Evolutionary conservation across 1,140 invertebrate genomes (phyloP).

Genomic region (Leucophenga varia): DNA sequence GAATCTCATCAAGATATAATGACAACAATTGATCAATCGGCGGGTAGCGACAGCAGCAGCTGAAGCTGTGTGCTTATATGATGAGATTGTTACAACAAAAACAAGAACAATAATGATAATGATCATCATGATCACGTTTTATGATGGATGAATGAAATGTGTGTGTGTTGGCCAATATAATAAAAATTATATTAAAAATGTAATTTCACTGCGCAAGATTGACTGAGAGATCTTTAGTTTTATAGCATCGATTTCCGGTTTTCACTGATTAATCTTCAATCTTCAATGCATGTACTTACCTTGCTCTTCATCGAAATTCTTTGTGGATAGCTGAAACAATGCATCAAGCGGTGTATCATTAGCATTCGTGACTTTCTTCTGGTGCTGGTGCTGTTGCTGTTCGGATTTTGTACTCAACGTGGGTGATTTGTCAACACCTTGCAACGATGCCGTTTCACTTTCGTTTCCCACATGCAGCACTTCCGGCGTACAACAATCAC

Average conservation of each 20-base stretch:
- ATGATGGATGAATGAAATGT: neutral
- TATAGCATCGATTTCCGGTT: no score
- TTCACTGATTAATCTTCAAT: no score
- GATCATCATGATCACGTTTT: neutral
- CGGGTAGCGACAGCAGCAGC: no score
- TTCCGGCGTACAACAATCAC: constrained; percentile 68
- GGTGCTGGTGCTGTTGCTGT: constrained; percentile 19
- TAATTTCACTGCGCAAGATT: constrained; percentile 39
- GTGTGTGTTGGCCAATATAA: constrained; percentile 12
- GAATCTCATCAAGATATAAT: constrained; percentile 54
- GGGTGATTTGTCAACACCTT: neutral
- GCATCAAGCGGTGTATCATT: constrained; percentile 87
- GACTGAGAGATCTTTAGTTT: neutral
- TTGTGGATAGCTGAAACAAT: constrained; percentile 95
- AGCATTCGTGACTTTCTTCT: constrained; percentile 37
- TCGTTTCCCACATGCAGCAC: constrained; percentile 23
- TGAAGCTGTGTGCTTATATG: no score
- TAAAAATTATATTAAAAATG: constrained; percentile 40
- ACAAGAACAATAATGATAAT: constrained; percentile 3
- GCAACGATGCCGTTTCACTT: neutral
- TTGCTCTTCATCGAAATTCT: constrained; percentile 84
- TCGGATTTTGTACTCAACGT: constrained; percentile 30
- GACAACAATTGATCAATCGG: constrained; percentile 49
- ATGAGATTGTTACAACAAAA: neutral
- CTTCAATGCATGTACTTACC: constrained; percentile 62